Percentiles rank a stretch among this genome's conserved stretches.
Conservation (phyloP, 2,113 vertebrate genomes). For the Gymnorhina tibicen region DNA sequence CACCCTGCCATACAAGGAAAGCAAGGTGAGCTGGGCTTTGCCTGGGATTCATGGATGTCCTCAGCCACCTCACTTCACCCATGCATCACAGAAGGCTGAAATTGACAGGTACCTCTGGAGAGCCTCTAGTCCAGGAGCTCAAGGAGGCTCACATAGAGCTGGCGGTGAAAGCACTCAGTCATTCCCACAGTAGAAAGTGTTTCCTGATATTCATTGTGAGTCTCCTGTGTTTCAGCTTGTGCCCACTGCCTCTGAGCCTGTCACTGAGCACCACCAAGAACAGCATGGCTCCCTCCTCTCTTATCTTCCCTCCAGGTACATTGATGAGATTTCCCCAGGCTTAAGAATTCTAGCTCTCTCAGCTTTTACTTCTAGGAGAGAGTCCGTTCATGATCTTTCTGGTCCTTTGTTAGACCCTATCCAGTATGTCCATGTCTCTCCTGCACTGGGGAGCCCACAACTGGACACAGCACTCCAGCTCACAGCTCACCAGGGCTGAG, state of each 20-base stretch:
- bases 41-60: background rate
- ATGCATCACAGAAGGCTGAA: background rate
- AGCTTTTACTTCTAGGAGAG: background rate
- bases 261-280: background rate
- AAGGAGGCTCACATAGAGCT: background rate
- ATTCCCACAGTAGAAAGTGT: background rate
- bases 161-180: background rate
- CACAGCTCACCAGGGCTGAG: background rate
- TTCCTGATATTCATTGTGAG: background rate
- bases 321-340: background rate
- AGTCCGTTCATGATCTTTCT: background rate
- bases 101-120: background rate
- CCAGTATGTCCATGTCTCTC: background rate
- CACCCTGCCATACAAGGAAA: background rate
- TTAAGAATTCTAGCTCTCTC: background rate
- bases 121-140: background rate
- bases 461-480: background rate
- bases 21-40: background rate
- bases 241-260: background rate
- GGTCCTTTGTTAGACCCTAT: background rate
- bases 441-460: background rate
- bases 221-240: background rate
- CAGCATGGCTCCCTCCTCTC: background rate
- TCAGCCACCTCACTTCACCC: background rate
- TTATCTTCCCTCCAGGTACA: background rate